A percentile compares a stretch with the other conserved stretches of the same genome.
phyloP scores from a whole-genome alignment of 1,140 invertebrate species.

The Drosophila ficusphila region DNA sequence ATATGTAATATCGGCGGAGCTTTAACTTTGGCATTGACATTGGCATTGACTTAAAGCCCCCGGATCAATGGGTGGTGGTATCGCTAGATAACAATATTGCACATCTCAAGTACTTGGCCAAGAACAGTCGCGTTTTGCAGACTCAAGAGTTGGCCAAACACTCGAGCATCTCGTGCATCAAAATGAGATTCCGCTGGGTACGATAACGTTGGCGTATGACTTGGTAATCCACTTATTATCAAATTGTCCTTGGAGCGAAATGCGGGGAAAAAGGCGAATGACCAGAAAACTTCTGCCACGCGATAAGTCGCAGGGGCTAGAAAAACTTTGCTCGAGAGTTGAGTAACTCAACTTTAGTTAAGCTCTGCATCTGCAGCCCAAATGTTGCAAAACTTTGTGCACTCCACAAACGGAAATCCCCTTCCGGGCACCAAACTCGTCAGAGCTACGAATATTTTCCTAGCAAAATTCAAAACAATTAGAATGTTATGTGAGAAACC shows the following conservation, averaged over 20 bases:
- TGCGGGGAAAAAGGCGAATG: slow-evolving; percentile 17
- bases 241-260: slow-evolving; percentile 22
- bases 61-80: not conserved
- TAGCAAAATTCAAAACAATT: no score
- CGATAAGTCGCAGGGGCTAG: not conserved
- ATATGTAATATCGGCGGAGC: slow-evolving; percentile 4
- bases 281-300: slow-evolving; percentile 2
- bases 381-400: slow-evolving; percentile 23
- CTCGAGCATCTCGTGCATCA: slow-evolving; percentile 18
- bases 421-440: slow-evolving; percentile 5
- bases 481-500: not conserved
- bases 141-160: slow-evolving; percentile 47
- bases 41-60: slow-evolving; percentile 32
- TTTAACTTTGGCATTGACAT: slow-evolving; percentile 33
- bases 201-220: slow-evolving; percentile 36
- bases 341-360: slow-evolving; percentile 7
- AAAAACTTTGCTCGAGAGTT: slow-evolving; percentile 6
- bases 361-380: slow-evolving; percentile 21
- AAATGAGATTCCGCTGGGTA: slow-evolving; percentile 12
- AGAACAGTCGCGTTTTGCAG: slow-evolving; percentile 11
- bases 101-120: slow-evolving; percentile 13
- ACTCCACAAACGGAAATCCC: not conserved
- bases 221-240: slow-evolving; percentile 35
- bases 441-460: no score
- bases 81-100: slow-evolving; percentile 40